Evolutionary conservation across 2,888 invertebrate genomes (phyloP).

Genomic region (Andrena praecox): DNA sequence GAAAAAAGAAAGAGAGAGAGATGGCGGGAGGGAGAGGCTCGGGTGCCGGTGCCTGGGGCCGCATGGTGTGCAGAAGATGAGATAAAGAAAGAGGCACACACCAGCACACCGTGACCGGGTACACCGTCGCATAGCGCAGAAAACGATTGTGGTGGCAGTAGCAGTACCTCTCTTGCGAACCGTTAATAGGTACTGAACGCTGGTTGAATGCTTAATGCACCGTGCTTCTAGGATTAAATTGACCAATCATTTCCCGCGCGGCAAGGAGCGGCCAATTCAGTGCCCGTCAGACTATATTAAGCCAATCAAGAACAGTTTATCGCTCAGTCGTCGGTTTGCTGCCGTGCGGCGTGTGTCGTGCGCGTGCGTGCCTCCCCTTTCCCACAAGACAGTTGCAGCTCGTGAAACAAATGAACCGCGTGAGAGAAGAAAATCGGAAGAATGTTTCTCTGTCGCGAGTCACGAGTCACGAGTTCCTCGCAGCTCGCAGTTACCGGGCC

Average conservation of each 20-base stretch:
- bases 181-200: conserved; percentile 84
- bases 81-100: conserved; percentile 53
- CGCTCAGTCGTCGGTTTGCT: conserved; percentile 86
- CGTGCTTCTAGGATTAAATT: conserved; percentile 84
- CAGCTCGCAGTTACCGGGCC: not conserved
- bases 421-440: conserved; percentile 11
- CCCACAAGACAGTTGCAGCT: conserved; percentile 2
- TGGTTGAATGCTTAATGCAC: conserved; percentile 84
- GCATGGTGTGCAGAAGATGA: conserved; percentile 38
- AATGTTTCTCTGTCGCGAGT: not conserved
- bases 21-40: conserved; percentile 25
- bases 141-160: conserved; percentile 63
- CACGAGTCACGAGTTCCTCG: not conserved
- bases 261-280: conserved; percentile 88
- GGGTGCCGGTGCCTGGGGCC: not conserved
- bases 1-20: conserved; percentile 61
- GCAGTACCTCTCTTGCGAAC: conserved; percentile 70
- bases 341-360: conserved; percentile 82
- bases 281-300: conserved; percentile 88
- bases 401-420: conserved; percentile 41
- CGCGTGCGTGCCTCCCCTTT: conserved; percentile 39
- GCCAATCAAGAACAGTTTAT: conserved; percentile 88
- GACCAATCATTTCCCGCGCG: conserved; percentile 85
- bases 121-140: conserved; percentile 59
- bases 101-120: conserved; percentile 47